These are phyloP conservation scores for Clarias batrachus DNA, from an alignment of 2,113 vertebrate genomes.

Conservation along the genomic window DNA sequence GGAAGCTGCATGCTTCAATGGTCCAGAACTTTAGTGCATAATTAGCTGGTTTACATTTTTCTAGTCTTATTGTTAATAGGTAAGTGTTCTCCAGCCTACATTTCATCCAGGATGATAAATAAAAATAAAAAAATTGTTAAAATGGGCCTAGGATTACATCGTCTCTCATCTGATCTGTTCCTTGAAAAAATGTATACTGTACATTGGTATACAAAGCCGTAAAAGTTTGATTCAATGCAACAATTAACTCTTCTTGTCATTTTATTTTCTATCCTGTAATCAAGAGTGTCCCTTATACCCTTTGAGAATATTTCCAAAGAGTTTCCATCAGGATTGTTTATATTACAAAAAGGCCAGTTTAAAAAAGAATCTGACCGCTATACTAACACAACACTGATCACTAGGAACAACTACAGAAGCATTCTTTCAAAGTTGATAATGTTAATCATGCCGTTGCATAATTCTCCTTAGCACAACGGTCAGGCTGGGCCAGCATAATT, in stretches of 20 bases:
- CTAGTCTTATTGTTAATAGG: neutral
- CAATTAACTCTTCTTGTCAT: neutral
- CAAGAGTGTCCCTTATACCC: neutral
- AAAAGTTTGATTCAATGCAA: neutral
- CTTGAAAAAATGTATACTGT: neutral
- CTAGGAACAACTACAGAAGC: neutral
- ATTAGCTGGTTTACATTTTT: neutral
- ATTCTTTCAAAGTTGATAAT: slow-evolving; percentile 7
- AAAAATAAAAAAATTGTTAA: neutral
- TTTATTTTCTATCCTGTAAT: neutral
- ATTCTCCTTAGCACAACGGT: slow-evolving; percentile 14
- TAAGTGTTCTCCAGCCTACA: neutral
- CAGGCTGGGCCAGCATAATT: slow-evolving; percentile 3
- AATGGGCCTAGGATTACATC: neutral
- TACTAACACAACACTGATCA: neutral
- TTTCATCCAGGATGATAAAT: neutral
- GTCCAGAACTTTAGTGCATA: neutral
- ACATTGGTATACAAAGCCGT: neutral
- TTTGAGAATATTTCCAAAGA: neutral
- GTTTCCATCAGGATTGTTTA: neutral
- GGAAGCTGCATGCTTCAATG: neutral
- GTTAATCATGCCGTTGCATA: slow-evolving; percentile 21
- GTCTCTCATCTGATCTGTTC: neutral
- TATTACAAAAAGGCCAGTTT: neutral
- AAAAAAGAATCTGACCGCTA: neutral